A percentile compares a stretch with the other conserved stretches of the same genome.
These are phyloP conservation scores for Brachylomia viminalis DNA, from an alignment of 2,888 invertebrate species.

Conservation along the genomic window DNA sequence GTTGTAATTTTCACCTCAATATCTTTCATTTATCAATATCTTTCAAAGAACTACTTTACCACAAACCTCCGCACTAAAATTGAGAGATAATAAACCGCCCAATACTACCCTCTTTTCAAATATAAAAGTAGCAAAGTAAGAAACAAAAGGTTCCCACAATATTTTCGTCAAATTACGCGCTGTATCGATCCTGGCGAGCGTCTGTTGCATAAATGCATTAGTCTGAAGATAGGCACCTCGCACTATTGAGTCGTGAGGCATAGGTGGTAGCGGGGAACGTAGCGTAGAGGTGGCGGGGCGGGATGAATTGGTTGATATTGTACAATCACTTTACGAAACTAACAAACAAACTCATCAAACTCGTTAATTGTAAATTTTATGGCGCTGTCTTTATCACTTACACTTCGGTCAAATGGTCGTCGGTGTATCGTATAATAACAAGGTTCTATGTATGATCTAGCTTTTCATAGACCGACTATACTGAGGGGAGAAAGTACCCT, in stretches of 20 bases:
- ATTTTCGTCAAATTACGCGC: conserved; percentile 85
- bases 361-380: neutral
- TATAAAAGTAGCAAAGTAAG: conserved; percentile 73
- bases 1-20: neutral
- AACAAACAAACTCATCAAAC: neutral
- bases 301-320: neutral
- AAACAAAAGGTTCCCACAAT: conserved; percentile 78
- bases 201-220: conserved; percentile 90
- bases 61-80: conserved; percentile 43
- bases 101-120: conserved; percentile 63
- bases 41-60: conserved; percentile 4
- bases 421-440: neutral
- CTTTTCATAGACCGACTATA: neutral
- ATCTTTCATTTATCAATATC: neutral
- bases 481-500: neutral
- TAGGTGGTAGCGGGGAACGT: conserved; percentile 58
- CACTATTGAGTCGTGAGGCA: conserved; percentile 70
- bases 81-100: conserved; percentile 49
- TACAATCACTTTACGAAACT: neutral
- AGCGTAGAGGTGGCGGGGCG: conserved; percentile 17
- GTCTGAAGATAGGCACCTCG: conserved; percentile 89
- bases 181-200: conserved; percentile 83
- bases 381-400: neutral
- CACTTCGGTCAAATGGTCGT: neutral
- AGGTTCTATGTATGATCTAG: neutral